Evolutionary conservation across 2,113 vertebrate genomes (phyloP).

Genomic region (Glareola pratincola): DNA sequence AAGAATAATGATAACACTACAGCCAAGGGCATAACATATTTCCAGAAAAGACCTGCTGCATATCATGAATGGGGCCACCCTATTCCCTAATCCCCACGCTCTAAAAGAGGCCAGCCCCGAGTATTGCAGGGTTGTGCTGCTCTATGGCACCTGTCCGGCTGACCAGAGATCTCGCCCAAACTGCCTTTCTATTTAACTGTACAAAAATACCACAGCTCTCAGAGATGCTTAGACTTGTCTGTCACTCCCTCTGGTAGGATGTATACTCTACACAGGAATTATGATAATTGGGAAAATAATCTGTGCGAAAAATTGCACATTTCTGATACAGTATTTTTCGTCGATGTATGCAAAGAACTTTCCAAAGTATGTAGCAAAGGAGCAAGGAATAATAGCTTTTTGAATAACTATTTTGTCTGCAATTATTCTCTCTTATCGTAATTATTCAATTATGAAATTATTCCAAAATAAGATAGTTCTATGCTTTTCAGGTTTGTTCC

Average conservation of each 20-base stretch:
- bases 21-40: neutral
- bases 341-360: neutral
- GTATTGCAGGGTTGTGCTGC: accelerated
- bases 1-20: accelerated
- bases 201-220: neutral
- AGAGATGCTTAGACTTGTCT: neutral
- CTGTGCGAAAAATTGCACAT: neutral
- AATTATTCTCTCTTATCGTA: neutral
- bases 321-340: neutral
- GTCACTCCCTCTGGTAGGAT: neutral
- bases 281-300: neutral
- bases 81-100: no score
- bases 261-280: neutral
- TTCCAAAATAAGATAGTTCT: neutral
- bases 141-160: neutral
- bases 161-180: neutral
- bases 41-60: neutral
- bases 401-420: neutral
- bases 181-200: accelerated
- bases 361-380: neutral
- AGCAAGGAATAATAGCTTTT: neutral
- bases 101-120: neutral
- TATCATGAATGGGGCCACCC: neutral
- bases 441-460: neutral
- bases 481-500: neutral